Conservation (phyloP, 2,888 invertebrate species). For the Amphipyra tragopoginis region DNA sequence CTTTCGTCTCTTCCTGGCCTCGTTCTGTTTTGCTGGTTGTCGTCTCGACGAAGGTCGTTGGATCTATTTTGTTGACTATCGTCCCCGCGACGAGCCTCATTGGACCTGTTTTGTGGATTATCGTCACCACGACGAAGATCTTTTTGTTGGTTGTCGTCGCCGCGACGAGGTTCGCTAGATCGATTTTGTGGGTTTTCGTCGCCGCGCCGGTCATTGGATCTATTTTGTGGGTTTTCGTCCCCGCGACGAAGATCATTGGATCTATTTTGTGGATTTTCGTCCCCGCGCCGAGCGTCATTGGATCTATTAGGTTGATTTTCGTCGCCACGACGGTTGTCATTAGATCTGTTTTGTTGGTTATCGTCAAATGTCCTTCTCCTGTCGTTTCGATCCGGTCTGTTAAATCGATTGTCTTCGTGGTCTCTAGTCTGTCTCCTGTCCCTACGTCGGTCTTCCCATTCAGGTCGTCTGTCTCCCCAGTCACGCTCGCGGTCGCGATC, state of each 20-base stretch:
- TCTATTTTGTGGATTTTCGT: constrained; percentile 29
- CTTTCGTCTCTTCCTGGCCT: constrained; percentile 39
- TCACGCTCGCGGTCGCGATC: constrained; percentile 72
- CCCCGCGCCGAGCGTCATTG: constrained; percentile 31
- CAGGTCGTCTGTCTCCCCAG: constrained; percentile 73
- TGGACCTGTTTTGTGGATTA: constrained; percentile 42
- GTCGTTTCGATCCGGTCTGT: constrained; percentile 64
- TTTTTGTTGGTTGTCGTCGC: constrained; percentile 17
- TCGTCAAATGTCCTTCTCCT: constrained; percentile 72
- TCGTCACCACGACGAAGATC: constrained; percentile 61
- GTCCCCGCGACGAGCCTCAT: constrained; percentile 27
- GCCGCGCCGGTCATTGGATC: constrained; percentile 21
- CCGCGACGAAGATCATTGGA: constrained; percentile 29
- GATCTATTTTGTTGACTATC: constrained; percentile 28
- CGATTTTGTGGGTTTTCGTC: constrained; percentile 22
- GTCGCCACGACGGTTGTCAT: constrained; percentile 53
- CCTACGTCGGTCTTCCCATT: constrained; percentile 77
- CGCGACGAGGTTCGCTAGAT: constrained; percentile 2
- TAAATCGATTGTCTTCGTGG: constrained; percentile 70
- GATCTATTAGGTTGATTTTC: constrained; percentile 55
- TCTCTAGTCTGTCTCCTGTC: constrained; percentile 68
- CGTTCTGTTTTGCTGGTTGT: background rate
- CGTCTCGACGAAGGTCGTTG: constrained; percentile 11
- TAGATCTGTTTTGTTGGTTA: constrained; percentile 46
- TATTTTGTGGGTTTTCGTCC: constrained; percentile 27